Percentiles rank a stretch among this genome's conserved stretches.
Evolutionary conservation across 2,888 invertebrate genomes (phyloP).

Genomic region (Idaea biselata): DNA sequence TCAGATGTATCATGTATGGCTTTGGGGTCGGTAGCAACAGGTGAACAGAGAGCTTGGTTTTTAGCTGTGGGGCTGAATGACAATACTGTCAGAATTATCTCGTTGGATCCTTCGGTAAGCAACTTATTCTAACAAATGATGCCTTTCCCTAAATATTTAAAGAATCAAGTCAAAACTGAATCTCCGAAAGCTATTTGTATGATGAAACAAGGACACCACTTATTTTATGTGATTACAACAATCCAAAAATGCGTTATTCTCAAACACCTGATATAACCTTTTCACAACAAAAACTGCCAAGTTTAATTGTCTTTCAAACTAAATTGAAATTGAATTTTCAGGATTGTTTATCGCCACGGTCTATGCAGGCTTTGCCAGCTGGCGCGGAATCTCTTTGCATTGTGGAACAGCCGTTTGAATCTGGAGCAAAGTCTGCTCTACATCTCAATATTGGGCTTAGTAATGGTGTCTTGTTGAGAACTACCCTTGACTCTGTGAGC

Average conservation of each 20-base stretch:
- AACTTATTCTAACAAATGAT: not conserved
- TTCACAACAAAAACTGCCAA: not conserved
- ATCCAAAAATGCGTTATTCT: constrained; percentile 78
- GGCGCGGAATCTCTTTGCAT: constrained; percentile 98
- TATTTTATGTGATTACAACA: constrained; percentile 72
- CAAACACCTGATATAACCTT: constrained; percentile 49
- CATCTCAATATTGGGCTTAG: constrained; percentile 98
- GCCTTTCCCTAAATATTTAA: no score
- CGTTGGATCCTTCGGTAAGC: constrained; percentile 93
- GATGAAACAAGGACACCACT: constrained; percentile 80
- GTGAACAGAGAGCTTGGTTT: constrained; percentile 97
- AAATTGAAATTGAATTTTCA: constrained; percentile 44
- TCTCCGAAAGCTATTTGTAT: constrained; percentile 32
- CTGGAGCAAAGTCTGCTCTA: constrained; percentile 86
- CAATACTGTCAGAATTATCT: constrained; percentile 98
- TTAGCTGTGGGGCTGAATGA: constrained; percentile 97
- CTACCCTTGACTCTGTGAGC: constrained; percentile 96
- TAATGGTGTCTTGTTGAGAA: constrained; percentile 96
- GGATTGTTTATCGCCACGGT: constrained; percentile 96
- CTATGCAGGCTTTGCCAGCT: constrained; percentile 97
- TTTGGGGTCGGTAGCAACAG: constrained; percentile 95
- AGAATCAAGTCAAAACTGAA: not conserved
- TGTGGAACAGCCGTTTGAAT: constrained; percentile 89
- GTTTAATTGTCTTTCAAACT: not conserved
- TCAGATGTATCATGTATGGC: constrained; percentile 99